Conservation (phyloP, 2,888 invertebrate genomes). For the Mesorhabditis spiculigera region DNA sequence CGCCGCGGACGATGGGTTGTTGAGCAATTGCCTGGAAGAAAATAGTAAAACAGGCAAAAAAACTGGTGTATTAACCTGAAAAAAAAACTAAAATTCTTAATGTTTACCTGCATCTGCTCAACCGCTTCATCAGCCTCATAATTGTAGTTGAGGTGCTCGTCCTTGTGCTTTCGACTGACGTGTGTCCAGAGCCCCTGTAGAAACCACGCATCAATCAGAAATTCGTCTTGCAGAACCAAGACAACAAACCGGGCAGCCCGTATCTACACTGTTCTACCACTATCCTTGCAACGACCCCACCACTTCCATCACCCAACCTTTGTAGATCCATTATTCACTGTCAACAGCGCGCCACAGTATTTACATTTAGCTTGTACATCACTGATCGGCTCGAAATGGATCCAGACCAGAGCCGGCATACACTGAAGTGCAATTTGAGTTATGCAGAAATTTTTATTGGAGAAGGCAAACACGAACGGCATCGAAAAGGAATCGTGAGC, state of each 20-base stretch:
- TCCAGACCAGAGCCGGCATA: conserved; percentile 5
- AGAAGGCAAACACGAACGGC: not conserved
- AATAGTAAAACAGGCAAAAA: too few relatives aligned
- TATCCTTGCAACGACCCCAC: not conserved
- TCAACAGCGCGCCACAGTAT: not conserved
- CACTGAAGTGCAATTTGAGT: not conserved
- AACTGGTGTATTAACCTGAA: too few relatives aligned
- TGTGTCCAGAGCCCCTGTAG: not conserved
- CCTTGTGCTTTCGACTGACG: conserved; percentile 1
- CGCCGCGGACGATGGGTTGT: not conserved
- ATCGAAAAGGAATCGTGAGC: not conserved
- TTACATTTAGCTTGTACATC: not conserved
- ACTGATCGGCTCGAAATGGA: not conserved
- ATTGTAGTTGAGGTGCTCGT: not conserved
- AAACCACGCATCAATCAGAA: not conserved
- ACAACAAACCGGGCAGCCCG: too few relatives aligned
- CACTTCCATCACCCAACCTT: not conserved
- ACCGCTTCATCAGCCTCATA: not conserved
- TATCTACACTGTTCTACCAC: too few relatives aligned
- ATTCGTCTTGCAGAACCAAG: too few relatives aligned
- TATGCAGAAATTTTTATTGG: not conserved
- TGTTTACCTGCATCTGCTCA: not conserved
- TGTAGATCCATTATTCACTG: conserved; percentile 1
- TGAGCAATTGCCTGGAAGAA: not conserved
- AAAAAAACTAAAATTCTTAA: not conserved